A percentile compares a stretch with the other conserved stretches of the same genome.
These are phyloP conservation scores for Hartigia nigra DNA, from an alignment of 2,888 invertebrate genomes.

Conservation along the genomic window DNA sequence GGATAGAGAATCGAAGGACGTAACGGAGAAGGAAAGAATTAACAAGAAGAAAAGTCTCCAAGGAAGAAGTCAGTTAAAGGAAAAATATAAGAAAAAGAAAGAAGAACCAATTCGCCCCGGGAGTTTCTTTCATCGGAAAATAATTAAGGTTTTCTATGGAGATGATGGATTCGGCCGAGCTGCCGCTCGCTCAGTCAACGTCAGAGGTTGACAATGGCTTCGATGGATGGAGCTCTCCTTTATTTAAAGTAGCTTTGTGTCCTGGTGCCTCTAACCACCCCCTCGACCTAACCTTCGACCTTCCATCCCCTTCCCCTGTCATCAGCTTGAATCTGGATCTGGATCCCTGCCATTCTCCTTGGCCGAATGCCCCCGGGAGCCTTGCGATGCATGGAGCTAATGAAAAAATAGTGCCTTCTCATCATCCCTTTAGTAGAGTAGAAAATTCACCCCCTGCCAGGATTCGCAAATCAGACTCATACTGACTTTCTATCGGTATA, in stretches of 20 bases:
- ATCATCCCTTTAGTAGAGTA: constrained; percentile 33
- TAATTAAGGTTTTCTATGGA: constrained; percentile 66
- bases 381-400: constrained; percentile 36
- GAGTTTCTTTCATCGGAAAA: constrained; percentile 64
- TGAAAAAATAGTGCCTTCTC: constrained; percentile 53
- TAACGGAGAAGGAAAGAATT: neutral
- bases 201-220: constrained; percentile 65
- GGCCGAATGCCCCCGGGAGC: constrained; percentile 24
- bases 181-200: constrained; percentile 64
- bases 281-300: constrained; percentile 17
- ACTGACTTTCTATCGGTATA: neutral
- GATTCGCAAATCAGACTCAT: neutral
- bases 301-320: constrained; percentile 31
- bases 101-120: constrained; percentile 38
- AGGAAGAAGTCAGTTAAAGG: neutral
- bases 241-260: constrained; percentile 67
- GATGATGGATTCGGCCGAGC: constrained; percentile 63
- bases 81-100: constrained; percentile 23
- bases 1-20: neutral
- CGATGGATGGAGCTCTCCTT: constrained; percentile 65
- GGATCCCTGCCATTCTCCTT: constrained; percentile 32
- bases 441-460: constrained; percentile 30
- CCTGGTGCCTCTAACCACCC: constrained; percentile 27
- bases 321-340: constrained; percentile 39
- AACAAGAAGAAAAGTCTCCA: neutral